Evolutionary conservation across 2,888 invertebrate genomes (phyloP), one percentile per base, ranked within the genome.

Genomic region (Epistrophe grossulariae): DNA sequence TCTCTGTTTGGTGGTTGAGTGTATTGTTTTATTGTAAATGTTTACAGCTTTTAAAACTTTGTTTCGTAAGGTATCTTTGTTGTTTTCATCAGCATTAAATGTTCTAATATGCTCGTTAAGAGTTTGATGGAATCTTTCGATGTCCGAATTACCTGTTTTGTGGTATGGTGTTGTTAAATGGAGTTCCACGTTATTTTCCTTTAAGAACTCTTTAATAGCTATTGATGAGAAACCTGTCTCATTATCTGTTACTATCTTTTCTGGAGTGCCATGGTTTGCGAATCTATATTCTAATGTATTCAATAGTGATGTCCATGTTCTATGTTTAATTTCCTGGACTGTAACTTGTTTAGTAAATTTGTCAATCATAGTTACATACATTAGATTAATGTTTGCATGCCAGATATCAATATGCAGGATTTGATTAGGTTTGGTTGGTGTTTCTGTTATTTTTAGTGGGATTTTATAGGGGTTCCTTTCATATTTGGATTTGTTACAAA

Each of bases 311-410:
- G 73, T 31, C 78, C 80, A 81, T 11, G 76, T 60, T 52, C 84
- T 84, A 40, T 72, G 76, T 45, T 55, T 74, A n/a, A 76, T 64
- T 71, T 79, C 60, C 2, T 85, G 73, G 11, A 78, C 68, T 0
- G 73, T 70, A 19, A 73, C 77, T n/a, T 72, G 79, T 52, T 84
- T 77, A n/a, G 73, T 68, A n/a, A 84, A 80, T 71, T 79, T 84
- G 28, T 83, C 74, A 0, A 84, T 62, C 50, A 79, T 64, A 5
- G 84, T 74, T 10, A 84, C 70, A 45, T 66, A 76, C 59, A 84
- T 81, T 0, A 62, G 9, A 13, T 62, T 43, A 28, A 43, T 77
- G 64, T 28, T 64, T n/a, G 38, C 60, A 15, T 74, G 52, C 80
- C 73, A 80, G 15, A 80, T 59, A 13, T 74, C 72, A 13, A 79